phyloP scores from a whole-genome alignment of 2,888 invertebrate species.

The Sialis lutaria region DNA sequence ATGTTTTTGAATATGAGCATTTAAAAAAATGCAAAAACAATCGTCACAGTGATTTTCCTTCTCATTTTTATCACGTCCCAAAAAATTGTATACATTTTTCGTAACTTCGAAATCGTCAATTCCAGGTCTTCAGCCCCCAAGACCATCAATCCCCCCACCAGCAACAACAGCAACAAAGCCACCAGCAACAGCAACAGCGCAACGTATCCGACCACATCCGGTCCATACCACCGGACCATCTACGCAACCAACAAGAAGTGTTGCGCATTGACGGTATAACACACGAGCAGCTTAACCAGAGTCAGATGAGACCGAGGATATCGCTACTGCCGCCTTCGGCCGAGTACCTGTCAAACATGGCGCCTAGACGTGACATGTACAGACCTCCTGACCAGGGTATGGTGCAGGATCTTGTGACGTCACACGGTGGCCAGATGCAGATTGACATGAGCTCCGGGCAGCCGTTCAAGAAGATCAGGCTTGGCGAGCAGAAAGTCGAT shows the following conservation, averaged over 20 bases:
- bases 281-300: conserved; percentile 4
- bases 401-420: not conserved
- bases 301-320: conserved; percentile 30
- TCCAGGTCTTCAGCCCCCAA: too few relatives aligned
- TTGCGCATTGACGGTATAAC: conserved; percentile 5
- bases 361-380: conserved; percentile 9
- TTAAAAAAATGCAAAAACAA: too few relatives aligned
- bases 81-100: too few relatives aligned
- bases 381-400: not conserved
- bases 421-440: conserved; percentile 2
- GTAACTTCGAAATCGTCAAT: too few relatives aligned
- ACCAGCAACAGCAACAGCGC: conserved; percentile 30
- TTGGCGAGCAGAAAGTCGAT: conserved; percentile 34
- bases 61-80: too few relatives aligned
- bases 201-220: conserved; percentile 17
- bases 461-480: conserved; percentile 49
- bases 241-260: conserved; percentile 2
- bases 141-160: conserved; percentile 23
- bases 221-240: conserved; percentile 14
- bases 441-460: conserved; percentile 17
- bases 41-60: too few relatives aligned
- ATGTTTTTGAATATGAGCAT: too few relatives aligned
- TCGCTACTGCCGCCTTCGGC: conserved; percentile 41
- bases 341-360: conserved; percentile 11
- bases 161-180: conserved; percentile 12